Evolutionary conservation across 2,888 invertebrate species (phyloP).

Genomic region (Platycheirus rosarum): DNA sequence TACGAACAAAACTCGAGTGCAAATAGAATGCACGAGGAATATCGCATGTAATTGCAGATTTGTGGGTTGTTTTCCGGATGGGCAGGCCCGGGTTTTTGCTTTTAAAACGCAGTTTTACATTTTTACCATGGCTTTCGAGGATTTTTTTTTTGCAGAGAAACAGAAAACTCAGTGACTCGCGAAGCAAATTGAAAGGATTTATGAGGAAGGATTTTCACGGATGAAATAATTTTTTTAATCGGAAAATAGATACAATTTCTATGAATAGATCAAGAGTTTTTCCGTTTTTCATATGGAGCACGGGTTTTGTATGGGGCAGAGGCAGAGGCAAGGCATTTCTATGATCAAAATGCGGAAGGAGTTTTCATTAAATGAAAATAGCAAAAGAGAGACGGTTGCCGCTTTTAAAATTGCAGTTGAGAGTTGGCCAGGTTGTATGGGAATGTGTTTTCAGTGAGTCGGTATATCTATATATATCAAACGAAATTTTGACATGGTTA

Average conservation of each 20-base stretch:
- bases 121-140: slow-evolving; percentile 28
- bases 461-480: too few species aligned
- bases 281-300: slow-evolving; percentile 37
- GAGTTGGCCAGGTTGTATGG: background rate
- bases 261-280: slow-evolving; percentile 62
- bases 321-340: slow-evolving; percentile 24
- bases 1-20: slow-evolving; percentile 67
- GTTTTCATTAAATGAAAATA: slow-evolving; percentile 51
- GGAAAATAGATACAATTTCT: slow-evolving; percentile 71
- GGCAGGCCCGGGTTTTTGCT: slow-evolving; percentile 75
- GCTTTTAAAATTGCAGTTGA: background rate
- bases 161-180: slow-evolving; percentile 64
- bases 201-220: slow-evolving; percentile 76
- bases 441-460: too few species aligned
- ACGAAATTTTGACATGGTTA: too few species aligned
- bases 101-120: slow-evolving; percentile 69
- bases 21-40: slow-evolving; percentile 62
- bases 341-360: slow-evolving; percentile 59
- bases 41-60: slow-evolving; percentile 76
- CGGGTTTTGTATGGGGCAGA: background rate
- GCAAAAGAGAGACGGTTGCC: slow-evolving; percentile 36
- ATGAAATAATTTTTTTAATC: slow-evolving; percentile 78
- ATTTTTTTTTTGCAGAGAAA: slow-evolving; percentile 59
- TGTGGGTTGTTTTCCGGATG: slow-evolving; percentile 82
- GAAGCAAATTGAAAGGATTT: slow-evolving; percentile 69